These are phyloP conservation scores for Caranx melampygus DNA, from an alignment of 2,113 vertebrate genomes.

Conservation along the genomic window DNA sequence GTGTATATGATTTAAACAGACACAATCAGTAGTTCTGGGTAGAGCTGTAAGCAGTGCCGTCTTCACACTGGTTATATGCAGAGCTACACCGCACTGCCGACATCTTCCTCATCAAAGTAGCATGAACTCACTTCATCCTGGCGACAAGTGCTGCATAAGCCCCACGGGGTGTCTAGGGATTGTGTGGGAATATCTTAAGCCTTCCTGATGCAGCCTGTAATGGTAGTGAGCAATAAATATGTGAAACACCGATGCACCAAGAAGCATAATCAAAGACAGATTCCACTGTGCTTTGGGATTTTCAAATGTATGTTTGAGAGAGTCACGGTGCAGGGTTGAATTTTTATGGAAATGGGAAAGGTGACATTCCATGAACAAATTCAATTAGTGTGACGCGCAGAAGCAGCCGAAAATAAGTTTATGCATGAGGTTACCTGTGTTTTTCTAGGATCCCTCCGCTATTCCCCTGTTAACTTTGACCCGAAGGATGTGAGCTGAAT, in stretches of 20 bases:
- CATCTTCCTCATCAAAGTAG: slow-evolving; percentile 56
- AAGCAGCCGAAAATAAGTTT: slow-evolving; percentile 9
- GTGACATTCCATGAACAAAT: slow-evolving; percentile 15
- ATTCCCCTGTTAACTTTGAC: neutral
- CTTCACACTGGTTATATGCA: slow-evolving; percentile 45
- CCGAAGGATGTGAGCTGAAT: neutral
- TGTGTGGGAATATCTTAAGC: slow-evolving; percentile 53
- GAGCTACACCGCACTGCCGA: slow-evolving; percentile 30
- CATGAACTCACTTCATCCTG: slow-evolving; percentile 48
- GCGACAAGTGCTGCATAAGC: slow-evolving; percentile 61
- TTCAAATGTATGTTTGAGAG: slow-evolving; percentile 20
- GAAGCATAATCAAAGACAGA: slow-evolving; percentile 31
- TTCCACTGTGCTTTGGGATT: slow-evolving; percentile 28
- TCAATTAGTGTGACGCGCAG: slow-evolving; percentile 1
- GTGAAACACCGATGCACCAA: slow-evolving; percentile 17
- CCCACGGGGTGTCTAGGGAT: slow-evolving; percentile 37
- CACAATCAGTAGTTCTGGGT: slow-evolving; percentile 16
- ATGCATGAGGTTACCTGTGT: neutral
- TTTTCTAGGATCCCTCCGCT: neutral
- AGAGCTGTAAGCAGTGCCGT: slow-evolving; percentile 9
- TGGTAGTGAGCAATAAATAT: slow-evolving; percentile 55
- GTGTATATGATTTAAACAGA: slow-evolving; percentile 12
- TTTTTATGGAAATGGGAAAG: slow-evolving; percentile 18
- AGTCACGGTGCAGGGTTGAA: neutral
- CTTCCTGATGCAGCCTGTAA: slow-evolving; percentile 33